These are phyloP conservation scores for Marmota monax DNA, from an alignment of 2,113 vertebrate species.

Conservation along the genomic window DNA sequence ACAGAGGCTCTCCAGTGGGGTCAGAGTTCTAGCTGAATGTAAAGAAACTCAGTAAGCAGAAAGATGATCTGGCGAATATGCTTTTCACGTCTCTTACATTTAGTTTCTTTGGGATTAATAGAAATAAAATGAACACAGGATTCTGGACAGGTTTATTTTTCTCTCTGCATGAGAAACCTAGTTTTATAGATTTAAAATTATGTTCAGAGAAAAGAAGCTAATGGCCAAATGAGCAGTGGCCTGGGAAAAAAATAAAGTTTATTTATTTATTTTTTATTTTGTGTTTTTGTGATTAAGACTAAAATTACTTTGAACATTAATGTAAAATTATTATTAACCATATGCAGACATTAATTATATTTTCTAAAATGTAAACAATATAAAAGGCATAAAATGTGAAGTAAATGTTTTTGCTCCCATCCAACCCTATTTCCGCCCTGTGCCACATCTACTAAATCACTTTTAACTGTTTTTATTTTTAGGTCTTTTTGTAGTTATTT, in stretches of 20 bases:
- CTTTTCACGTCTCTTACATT: neutral
- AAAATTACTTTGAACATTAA: neutral
- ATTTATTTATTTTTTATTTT: neutral
- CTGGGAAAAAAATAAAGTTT: neutral
- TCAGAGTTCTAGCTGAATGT: neutral
- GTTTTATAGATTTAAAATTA: conserved; percentile 25
- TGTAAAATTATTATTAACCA: neutral
- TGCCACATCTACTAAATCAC: neutral
- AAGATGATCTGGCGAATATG: neutral
- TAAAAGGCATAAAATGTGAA: neutral
- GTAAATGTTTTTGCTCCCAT: neutral
- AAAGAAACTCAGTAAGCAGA: neutral
- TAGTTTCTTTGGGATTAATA: neutral
- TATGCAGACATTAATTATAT: neutral
- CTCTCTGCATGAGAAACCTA: neutral
- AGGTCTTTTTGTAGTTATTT: neutral
- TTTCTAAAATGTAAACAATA: neutral
- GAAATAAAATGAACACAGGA: neutral
- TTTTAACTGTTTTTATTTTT: neutral
- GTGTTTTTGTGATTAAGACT: neutral
- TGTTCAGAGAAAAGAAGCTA: neutral
- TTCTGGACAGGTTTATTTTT: neutral
- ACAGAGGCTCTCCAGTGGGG: neutral
- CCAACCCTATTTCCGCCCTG: neutral
- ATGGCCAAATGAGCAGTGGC: neutral